Percentiles rank a stretch among this genome's conserved stretches.
phyloP scores from a whole-genome alignment of 2,113 vertebrate species.

The Ivindomyrus marchei region DNA sequence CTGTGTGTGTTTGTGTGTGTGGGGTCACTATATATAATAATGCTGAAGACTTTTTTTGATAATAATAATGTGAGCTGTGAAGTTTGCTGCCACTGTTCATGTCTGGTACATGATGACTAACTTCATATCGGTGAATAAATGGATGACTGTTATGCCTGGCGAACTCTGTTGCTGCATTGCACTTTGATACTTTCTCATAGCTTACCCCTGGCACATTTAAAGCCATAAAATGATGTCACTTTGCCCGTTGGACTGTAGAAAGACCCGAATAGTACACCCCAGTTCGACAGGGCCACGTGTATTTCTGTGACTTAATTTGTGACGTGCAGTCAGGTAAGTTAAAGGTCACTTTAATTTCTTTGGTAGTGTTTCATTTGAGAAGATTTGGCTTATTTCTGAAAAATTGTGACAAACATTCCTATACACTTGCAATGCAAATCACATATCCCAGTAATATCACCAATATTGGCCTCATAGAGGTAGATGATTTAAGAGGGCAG shows the following conservation, averaged over 20 bases:
- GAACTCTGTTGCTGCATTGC: neutral
- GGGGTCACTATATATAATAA: no score
- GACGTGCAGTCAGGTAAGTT: neutral
- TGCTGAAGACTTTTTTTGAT: neutral
- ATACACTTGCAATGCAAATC: neutral
- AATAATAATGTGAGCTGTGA: neutral
- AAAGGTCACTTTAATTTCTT: constrained; percentile 7
- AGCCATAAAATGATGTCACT: constrained; percentile 9
- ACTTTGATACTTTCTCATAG: constrained; percentile 6
- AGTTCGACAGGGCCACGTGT: constrained; percentile 19
- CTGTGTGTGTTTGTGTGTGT: no score
- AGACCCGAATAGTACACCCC: constrained; percentile 21
- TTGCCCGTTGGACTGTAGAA: constrained; percentile 26
- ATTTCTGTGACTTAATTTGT: neutral
- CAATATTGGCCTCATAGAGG: neutral
- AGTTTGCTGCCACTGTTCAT: neutral
- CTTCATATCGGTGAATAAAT: neutral
- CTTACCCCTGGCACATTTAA: neutral
- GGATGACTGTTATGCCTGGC: neutral
- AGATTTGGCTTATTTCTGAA: neutral
- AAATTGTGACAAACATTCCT: neutral
- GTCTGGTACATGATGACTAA: neutral
- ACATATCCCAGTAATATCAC: neutral
- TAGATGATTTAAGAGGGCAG: neutral
- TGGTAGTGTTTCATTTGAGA: neutral